Conservation (phyloP, 2,888 invertebrate genomes). For the Pecten maximus region DNA sequence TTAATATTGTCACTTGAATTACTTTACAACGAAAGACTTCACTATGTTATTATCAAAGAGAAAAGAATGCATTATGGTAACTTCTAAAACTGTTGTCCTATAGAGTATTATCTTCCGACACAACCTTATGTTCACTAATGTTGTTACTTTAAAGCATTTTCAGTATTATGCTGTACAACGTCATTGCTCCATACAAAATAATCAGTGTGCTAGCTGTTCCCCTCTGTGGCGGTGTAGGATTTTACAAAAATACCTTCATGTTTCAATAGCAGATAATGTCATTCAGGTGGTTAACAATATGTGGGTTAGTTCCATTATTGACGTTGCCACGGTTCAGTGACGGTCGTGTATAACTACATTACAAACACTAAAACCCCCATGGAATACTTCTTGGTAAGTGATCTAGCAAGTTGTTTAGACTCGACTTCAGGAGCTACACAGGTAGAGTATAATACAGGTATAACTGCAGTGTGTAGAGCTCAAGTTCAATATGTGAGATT, state of each 20-base stretch:
- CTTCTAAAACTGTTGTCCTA: too few relatives aligned
- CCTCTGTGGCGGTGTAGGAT: not conserved
- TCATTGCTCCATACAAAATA: not conserved
- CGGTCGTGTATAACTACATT: not conserved
- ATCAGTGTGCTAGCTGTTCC: not conserved
- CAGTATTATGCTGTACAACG: too few relatives aligned
- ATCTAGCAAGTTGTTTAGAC: slow-evolving; percentile 15
- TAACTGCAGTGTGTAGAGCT: too few relatives aligned
- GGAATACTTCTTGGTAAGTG: slow-evolving; percentile 32
- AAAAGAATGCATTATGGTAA: too few relatives aligned
- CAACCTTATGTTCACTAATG: too few relatives aligned
- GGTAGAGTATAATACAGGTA: slow-evolving; percentile 13
- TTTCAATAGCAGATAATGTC: slow-evolving; percentile 35
- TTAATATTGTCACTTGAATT: too few relatives aligned
- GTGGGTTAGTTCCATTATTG: slow-evolving; percentile 2
- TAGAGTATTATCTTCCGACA: too few relatives aligned
- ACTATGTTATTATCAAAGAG: too few relatives aligned
- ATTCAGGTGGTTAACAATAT: slow-evolving; percentile 20
- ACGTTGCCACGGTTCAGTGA: slow-evolving; percentile 2
- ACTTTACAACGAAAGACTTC: too few relatives aligned
- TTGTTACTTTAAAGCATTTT: too few relatives aligned
- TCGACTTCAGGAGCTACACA: not conserved
- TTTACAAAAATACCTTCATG: slow-evolving; percentile 32
- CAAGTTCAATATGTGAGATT: not conserved
- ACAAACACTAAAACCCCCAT: not conserved